Evolutionary conservation across 2,888 invertebrate genomes (phyloP).

Genomic region (Ametastegia equiseti): DNA sequence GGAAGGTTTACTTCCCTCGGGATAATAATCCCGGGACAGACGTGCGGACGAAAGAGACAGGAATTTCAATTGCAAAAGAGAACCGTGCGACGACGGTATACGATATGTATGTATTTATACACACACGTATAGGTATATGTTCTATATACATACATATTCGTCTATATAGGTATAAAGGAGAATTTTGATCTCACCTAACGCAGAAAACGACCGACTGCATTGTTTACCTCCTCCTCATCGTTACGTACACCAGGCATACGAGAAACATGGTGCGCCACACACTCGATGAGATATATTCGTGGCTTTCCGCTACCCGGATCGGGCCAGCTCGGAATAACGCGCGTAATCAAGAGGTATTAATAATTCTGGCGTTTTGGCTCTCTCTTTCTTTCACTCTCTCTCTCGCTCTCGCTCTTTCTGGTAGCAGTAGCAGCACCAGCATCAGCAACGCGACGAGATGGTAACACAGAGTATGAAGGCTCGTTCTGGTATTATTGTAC

Average conservation of each 20-base stretch:
- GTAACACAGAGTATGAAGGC: not conserved
- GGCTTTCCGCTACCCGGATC: slow-evolving; percentile 60
- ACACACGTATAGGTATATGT: slow-evolving; percentile 16
- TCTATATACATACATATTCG: no score
- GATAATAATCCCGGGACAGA: slow-evolving; percentile 40
- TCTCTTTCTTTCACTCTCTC: no score
- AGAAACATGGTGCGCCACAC: not conserved
- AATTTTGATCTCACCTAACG: slow-evolving; percentile 29
- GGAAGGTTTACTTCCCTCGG: slow-evolving; percentile 29
- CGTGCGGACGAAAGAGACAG: slow-evolving; percentile 22
- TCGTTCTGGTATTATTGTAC: slow-evolving; percentile 20
- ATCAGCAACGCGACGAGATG: not conserved
- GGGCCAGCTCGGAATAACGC: slow-evolving; percentile 61
- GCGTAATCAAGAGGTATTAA: slow-evolving; percentile 72
- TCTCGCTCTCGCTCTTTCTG: no score
- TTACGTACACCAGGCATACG: not conserved
- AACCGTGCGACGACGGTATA: not conserved
- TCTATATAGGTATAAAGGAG: slow-evolving; percentile 43
- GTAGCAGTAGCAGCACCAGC: not conserved
- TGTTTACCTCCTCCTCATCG: slow-evolving; percentile 4
- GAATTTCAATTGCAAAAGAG: slow-evolving; percentile 33
- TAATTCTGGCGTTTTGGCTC: slow-evolving; percentile 65
- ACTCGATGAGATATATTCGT: slow-evolving; percentile 4
- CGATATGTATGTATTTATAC: slow-evolving; percentile 1
- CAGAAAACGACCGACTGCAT: slow-evolving; percentile 12